Evolutionary conservation across 1,140 invertebrate genomes (phyloP), one percentile per base, ranked within the genome.

Genomic region (Pseudomyrmex sp.): DNA sequence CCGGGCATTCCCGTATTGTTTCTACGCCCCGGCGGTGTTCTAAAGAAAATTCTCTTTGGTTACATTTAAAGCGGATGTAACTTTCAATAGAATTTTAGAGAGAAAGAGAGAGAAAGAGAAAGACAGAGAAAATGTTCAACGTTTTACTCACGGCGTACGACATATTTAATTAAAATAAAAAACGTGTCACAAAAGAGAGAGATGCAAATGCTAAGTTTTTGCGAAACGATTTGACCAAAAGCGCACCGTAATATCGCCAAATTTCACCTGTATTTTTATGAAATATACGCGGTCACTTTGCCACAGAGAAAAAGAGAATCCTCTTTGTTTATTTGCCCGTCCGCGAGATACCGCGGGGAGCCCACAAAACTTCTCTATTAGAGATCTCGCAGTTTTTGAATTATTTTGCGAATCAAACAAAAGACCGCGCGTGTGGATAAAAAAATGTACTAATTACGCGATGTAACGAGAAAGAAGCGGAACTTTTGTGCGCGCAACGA

Each of bases 81-180:
- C 26, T 76, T 76, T 35, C 18, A 76, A 68, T 68, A 56, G n/a
- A 76, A 65, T 52, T 76, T 65, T 77, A 77, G 35, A 35, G 35
- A 35, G 35, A 35, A 35, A 35, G 26, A 35, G 35, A 35, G 35
- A 35, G 35, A 5, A 7, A 35, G 35, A 35, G 35, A 7, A 35
- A 35, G 35, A 35, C 4, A 4, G 35, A 35, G 35, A 35, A 35
- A 35, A 35, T 35, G 0, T 66, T 77, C 44, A 23, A 66, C 1
- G n/a, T 65, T n/a, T 62, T 15, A 3, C 15, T 56, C 46, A 2
- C 15, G 44, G 7, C 26, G 7, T n/a, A 35, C 18, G 2, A 35
- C 35, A 7, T 35, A 35, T 35, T 35, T 35, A 35, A 35, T 35
- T 7, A 35, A 35, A 35, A 35, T 35, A 35, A 35, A 35, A 35